Base-by-base conservation (phyloP, 2,888 invertebrate species). In the Glaucopsyche alexis region DNA sequence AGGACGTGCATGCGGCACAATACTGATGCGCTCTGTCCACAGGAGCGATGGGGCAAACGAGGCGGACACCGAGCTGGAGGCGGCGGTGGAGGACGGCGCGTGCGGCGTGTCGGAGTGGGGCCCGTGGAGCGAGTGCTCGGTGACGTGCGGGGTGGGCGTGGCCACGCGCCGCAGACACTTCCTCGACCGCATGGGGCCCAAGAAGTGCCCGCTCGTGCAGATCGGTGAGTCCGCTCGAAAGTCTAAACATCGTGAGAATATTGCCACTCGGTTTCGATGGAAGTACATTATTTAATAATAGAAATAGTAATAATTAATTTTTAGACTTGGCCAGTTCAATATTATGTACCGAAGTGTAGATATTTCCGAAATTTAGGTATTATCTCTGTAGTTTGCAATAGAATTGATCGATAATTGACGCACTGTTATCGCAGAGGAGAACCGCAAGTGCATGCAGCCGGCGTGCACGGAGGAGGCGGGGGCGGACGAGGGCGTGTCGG, bases 121-220 rank as follows among this genome's bases (percentile, higher is more conserved):
- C 16, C 87, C 93, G 16, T 97, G 97, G 97, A 96, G 96, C 65
- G 96, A 97, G 80, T 99, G 98, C 87, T 97, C 97, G 0, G 96
- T 95, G 14, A 95, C 96, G 0, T 99, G 98, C 83, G 97, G 97
- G 5, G 87, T 95, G 13, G 97, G 97, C 11, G 93, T 96, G 75
- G 95, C 94, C 83, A 96, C 96, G 86, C 92, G 97, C 29, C 95
- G 96, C 0, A 91, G 98, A 66, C 94, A 94, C 76, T 98, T 97
- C 89, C 82, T 95, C 42, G 94, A 97, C 84, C 95, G 94, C 74
- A 94, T 95, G 94, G 97, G 97, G 2, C 89, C 94, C 72, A 97
- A 97, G 88, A 96, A 96, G 82, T 98, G 98, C 82, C 95, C 96
- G 9, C 96, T 97, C 76, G 94, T 98, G 7, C 90, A 93, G 7